A percentile compares a stretch with the other conserved stretches of the same genome.
Conservation (phyloP, 2,113 vertebrate species). For the Muntiacus reevesi region DNA sequence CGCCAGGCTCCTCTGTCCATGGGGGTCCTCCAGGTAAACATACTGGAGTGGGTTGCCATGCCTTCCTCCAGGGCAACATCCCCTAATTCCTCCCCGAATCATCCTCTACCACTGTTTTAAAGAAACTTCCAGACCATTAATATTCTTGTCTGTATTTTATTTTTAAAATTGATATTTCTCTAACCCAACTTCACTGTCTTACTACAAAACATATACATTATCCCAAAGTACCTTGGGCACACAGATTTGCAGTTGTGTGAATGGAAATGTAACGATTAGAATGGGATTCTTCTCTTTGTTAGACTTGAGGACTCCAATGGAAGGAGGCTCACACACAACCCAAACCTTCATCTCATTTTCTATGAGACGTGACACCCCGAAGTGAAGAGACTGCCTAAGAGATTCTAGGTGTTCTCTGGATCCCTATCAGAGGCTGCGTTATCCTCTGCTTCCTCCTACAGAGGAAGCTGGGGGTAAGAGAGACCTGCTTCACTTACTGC, state of each 20-base stretch:
- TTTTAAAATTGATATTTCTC: not conserved
- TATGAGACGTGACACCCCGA: not conserved
- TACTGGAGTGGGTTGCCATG: not conserved
- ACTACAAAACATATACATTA: not conserved
- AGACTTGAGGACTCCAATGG: not conserved
- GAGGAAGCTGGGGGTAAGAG: not conserved
- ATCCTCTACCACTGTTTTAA: not conserved
- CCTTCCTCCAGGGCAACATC: not conserved
- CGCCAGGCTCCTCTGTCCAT: not conserved
- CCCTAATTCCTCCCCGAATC: not conserved
- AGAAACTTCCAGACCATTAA: not conserved
- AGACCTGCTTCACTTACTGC: not conserved
- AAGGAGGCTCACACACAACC: not conserved
- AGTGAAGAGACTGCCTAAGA: not conserved
- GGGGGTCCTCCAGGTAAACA: not conserved
- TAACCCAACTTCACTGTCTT: not conserved
- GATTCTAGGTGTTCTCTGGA: not conserved
- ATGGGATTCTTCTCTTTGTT: not conserved
- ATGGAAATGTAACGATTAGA: not conserved
- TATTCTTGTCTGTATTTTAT: not conserved
- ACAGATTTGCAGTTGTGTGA: not conserved
- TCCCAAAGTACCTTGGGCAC: not conserved
- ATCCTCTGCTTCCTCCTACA: not conserved
- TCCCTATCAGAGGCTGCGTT: not conserved
- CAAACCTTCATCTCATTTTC: not conserved